A percentile compares a stretch with the other conserved stretches of the same genome.
phyloP scores from a whole-genome alignment of 2,113 vertebrate genomes.

The Python bivittatus region DNA sequence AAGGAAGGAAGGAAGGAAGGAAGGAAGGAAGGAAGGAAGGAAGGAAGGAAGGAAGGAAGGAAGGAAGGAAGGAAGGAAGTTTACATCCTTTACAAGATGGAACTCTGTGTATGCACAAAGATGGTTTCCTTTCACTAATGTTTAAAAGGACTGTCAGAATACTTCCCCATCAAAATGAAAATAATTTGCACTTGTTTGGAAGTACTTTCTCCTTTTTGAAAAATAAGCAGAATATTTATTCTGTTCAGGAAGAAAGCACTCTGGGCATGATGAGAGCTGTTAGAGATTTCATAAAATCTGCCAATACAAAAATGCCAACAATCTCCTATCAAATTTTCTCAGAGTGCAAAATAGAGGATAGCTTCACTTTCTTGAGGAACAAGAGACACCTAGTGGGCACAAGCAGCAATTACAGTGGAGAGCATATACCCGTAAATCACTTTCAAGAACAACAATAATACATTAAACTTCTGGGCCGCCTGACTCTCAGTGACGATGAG shows the following conservation, averaged over 20 bases:
- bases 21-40: too few species aligned
- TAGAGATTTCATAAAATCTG: background rate
- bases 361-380: background rate
- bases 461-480: background rate
- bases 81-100: background rate
- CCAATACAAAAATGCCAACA: background rate
- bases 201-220: background rate
- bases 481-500: background rate
- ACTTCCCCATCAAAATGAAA: background rate
- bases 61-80: background rate
- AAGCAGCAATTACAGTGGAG: background rate
- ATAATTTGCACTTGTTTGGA: background rate
- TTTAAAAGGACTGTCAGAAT: background rate
- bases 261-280: background rate
- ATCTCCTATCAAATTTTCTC: background rate
- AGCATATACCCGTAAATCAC: background rate
- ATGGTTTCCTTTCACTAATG: background rate
- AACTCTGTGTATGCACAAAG: background rate
- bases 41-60: too few species aligned
- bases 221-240: background rate
- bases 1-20: too few species aligned
- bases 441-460: too few species aligned
- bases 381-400: slow-evolving; percentile 27
- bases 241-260: background rate
- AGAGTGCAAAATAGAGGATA: background rate